Evolutionary conservation across 2,797 vertebrate genomes (phyloP).

Genomic region (Bucorvus abyssinicus): DNA sequence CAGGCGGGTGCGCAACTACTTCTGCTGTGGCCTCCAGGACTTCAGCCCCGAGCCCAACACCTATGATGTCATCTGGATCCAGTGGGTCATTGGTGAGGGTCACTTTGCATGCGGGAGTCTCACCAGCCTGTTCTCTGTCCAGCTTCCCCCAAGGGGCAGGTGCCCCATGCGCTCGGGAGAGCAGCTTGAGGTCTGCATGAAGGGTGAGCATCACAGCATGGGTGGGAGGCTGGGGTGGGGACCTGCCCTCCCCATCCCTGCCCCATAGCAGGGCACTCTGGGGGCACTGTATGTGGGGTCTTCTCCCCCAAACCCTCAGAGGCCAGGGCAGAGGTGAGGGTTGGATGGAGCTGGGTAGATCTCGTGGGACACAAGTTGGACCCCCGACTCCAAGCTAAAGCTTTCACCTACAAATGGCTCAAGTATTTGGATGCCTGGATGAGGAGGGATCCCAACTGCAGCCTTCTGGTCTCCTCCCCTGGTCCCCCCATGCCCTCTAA

Average conservation of each 20-base stretch:
- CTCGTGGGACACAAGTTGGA: neutral
- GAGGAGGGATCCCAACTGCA: neutral
- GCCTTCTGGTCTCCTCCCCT: neutral
- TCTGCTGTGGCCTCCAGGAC: constrained; percentile 92
- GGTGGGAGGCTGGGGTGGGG: neutral
- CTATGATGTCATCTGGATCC: constrained; percentile 98
- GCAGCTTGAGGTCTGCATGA: neutral
- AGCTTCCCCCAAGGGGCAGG: neutral
- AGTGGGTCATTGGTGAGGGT: constrained; percentile 96
- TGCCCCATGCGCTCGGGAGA: rapidly evolving
- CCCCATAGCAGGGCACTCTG: too few species aligned
- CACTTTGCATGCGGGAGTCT: rapidly evolving
- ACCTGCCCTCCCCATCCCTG: neutral
- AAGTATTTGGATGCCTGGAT: neutral
- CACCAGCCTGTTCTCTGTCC: neutral
- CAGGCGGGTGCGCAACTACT: constrained; percentile 87
- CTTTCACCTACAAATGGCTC: neutral
- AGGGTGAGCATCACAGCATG: neutral
- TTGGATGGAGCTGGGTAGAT: neutral
- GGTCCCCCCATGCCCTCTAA: neutral
- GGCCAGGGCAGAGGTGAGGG: neutral
- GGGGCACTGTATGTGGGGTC: neutral
- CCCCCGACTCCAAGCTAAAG: neutral
- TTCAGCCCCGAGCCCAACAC: constrained; percentile 84
- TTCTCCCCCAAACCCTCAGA: neutral